Base-by-base conservation (phyloP, 2,797 vertebrate genomes). In the Calcarius lapponicus region DNA sequence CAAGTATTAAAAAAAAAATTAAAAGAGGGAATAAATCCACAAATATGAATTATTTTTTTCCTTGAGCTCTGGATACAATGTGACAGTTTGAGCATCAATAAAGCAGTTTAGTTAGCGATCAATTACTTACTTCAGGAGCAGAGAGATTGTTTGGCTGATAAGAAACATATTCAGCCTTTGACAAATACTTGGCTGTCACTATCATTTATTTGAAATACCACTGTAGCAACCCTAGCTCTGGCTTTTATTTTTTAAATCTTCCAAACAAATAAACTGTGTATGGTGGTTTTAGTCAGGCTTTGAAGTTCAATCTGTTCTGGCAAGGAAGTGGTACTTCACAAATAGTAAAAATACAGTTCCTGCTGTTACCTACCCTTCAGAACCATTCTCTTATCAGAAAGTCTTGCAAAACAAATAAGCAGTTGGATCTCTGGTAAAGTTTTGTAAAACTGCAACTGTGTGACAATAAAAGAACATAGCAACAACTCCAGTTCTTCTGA, bases 261-360 rank as follows among this genome's bases (percentile, higher is more conserved):
- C 66, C 93, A 93, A 97, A 94, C 48, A 96, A 96, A 97, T 97
- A 97, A 97, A 97, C 90, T 92, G 86, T 92, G 76, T 95, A 88
- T 92, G 75, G 83, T 95, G 58, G 38, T 96, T 95, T 97, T 66
- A 96, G 53, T 72, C 62, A 95, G 58, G 16, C 85, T 97, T 97
- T 97, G 97, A 98, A 96, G 89, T 97, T 97, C 93, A 97, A 62
- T 97, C 93, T 96, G 78, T 92, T 97, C 93, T 96, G 96, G 83
- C 79, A 97, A 96, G 72, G 87, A 78, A 79, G n/a, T 75, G 71
- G 69, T 80, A 93, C 91, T 97, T 97, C 93, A 88, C 96, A 97
- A 97, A 97, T 80, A 96, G 88, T 91, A 94, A 97, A 97, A 97
- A 94, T 95, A 86, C 73, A 95, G 85, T 92, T 95, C 92, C 90